These are phyloP conservation scores for Gallinago paraguaiae DNA, from an alignment of 2,113 vertebrate species.

Conservation along the genomic window DNA sequence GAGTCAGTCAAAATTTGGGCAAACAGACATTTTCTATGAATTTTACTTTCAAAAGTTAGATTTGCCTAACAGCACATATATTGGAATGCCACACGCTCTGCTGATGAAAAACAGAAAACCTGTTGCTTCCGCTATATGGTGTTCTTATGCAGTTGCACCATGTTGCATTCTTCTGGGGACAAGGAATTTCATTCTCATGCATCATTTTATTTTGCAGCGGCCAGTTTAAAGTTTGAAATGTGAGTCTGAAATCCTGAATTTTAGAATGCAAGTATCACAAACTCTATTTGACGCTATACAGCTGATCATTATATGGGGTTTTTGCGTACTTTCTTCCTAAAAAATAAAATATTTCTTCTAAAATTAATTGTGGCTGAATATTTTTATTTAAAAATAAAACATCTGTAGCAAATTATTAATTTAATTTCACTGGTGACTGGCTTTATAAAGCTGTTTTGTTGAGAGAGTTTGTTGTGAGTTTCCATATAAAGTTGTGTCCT, in stretches of 20 bases:
- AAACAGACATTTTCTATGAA: neutral
- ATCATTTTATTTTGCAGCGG: neutral
- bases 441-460: neutral
- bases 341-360: neutral
- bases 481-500: neutral
- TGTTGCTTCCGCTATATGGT: neutral
- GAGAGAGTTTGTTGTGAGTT: neutral
- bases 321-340: neutral
- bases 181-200: neutral
- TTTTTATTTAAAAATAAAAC: neutral
- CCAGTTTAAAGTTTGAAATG: neutral
- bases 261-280: neutral
- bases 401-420: neutral
- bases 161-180: neutral
- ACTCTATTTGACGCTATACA: neutral
- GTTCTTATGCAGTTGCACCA: neutral
- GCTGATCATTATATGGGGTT: accelerated
- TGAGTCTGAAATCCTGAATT: neutral
- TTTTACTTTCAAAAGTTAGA: neutral
- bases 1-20: neutral
- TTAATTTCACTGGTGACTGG: neutral
- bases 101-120: neutral
- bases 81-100: accelerated
- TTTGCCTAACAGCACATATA: neutral
- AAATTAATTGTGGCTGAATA: neutral